Conservation (phyloP, 2,888 invertebrate species). For the Archips crataeganus region DNA sequence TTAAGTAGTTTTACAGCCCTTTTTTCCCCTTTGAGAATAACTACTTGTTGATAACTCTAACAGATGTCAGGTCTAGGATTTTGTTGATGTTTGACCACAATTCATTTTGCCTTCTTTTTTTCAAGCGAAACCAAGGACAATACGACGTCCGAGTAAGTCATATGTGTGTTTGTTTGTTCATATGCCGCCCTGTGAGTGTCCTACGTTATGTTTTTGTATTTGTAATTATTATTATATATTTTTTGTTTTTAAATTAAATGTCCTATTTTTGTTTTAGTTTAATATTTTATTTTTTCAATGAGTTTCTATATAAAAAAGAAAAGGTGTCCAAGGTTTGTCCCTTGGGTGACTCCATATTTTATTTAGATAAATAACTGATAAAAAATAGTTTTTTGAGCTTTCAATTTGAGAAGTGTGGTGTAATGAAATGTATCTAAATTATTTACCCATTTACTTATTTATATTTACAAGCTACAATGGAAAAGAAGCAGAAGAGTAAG, state of each 20-base stretch:
- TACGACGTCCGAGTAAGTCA: constrained; percentile 58
- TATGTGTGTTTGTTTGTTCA: not conserved
- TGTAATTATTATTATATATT: not conserved
- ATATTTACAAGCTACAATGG: constrained; percentile 34
- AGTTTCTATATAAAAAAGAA: not conserved
- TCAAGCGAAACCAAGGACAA: constrained; percentile 62
- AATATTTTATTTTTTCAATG: not conserved
- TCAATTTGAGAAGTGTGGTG: not conserved
- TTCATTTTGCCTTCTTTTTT: constrained; percentile 46
- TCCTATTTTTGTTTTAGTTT: no score
- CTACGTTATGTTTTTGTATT: not conserved
- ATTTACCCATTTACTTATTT: not conserved
- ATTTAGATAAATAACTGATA: not conserved
- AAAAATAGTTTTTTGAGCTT: not conserved
- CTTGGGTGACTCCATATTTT: not conserved
- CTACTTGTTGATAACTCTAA: not conserved
- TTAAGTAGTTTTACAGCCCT: no score
- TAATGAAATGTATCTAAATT: not conserved
- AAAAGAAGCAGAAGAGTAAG: constrained; percentile 27
- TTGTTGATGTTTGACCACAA: not conserved
- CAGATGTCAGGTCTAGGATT: constrained; percentile 11
- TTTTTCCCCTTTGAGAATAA: no score
- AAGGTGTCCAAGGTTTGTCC: not conserved
- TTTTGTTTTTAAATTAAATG: not conserved
- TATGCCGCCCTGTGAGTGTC: not conserved